Conservation (phyloP, 2,797 vertebrate genomes). For the Tauraco hartlaubi region DNA sequence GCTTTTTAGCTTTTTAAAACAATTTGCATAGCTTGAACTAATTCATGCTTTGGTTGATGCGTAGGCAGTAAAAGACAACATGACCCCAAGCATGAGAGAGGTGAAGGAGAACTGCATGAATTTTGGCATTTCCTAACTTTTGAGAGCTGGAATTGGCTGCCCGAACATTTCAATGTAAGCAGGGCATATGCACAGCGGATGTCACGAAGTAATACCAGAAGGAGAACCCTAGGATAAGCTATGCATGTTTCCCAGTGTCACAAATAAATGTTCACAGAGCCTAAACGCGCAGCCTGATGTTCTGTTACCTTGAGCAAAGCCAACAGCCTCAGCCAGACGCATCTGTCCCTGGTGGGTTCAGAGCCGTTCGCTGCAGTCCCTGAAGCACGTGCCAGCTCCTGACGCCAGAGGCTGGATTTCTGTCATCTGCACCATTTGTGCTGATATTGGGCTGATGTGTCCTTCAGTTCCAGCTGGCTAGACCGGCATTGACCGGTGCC, state of each 20-base stretch:
- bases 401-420: background rate
- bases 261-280: background rate
- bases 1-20: constrained; percentile 56
- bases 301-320: background rate
- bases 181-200: background rate
- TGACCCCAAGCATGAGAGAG: constrained; percentile 37
- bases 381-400: background rate
- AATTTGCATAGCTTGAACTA: constrained; percentile 69
- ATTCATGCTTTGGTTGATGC: constrained; percentile 64
- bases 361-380: background rate
- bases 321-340: background rate
- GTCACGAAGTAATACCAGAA: background rate
- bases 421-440: background rate
- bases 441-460: background rate
- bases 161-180: background rate
- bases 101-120: constrained; percentile 6
- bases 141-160: background rate
- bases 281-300: background rate
- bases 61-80: constrained; percentile 49
- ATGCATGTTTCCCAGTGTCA: background rate
- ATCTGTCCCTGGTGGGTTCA: background rate
- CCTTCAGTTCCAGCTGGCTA: background rate
- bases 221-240: background rate
- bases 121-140: constrained; percentile 27
- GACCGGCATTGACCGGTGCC: background rate